Evolutionary conservation across 2,113 vertebrate genomes (phyloP).

Genomic region (Lethenteron reissneri): DNA sequence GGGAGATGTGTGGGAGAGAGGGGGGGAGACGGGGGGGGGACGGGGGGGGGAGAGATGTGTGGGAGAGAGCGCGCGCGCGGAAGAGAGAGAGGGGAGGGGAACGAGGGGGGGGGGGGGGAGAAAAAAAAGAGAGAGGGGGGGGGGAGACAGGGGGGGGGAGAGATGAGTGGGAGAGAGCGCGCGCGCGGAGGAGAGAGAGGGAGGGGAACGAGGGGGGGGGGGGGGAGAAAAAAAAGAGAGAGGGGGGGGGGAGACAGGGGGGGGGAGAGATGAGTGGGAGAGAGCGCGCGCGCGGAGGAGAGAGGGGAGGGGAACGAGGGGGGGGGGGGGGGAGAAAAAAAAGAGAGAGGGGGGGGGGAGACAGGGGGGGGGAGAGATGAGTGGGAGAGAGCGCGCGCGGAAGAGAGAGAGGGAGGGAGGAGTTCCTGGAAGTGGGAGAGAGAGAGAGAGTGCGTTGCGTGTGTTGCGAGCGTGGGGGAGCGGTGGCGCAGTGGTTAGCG

Average conservation of each 20-base stretch:
- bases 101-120: too few species aligned
- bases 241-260: not conserved
- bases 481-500: not conserved
- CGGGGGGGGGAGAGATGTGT: not conserved
- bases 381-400: not conserved
- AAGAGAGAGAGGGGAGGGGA: too few species aligned
- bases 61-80: too few species aligned
- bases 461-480: not conserved
- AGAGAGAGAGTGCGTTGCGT: slow-evolving; percentile 1
- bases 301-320: too few species aligned
- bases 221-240: not conserved
- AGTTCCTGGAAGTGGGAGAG: not conserved
- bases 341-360: slow-evolving; percentile 6
- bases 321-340: not conserved
- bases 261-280: not conserved
- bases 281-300: not conserved
- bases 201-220: not conserved
- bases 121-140: too few species aligned
- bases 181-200: not conserved
- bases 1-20: not conserved
- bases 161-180: not conserved
- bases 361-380: not conserved
- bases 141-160: not conserved
- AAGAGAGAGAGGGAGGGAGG: not conserved
- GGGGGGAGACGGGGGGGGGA: not conserved